Base-by-base conservation (phyloP, 2,797 vertebrate species). In the Diceros bicornis region DNA sequence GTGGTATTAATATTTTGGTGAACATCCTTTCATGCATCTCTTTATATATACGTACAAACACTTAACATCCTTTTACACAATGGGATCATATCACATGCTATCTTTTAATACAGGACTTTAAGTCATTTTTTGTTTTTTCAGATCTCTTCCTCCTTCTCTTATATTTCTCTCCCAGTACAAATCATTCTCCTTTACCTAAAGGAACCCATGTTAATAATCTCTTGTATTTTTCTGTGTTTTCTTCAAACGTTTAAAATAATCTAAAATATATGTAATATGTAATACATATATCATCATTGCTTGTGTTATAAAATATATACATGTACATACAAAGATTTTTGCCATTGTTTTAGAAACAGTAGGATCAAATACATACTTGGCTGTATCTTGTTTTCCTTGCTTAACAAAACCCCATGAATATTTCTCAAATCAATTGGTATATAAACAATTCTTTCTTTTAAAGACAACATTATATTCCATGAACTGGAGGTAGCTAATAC, bases 371-470 rank as follows among this genome's bases (percentile, higher is more conserved):
- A 13, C 4, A 68, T 27, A 55, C 32, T 89, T 92, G 50, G 29
- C 14, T 92, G 3, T 69, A 64, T 88, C 34, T 96, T 71, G 6
- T 69, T 92, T 92, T 84, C 71, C 14, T 74, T 34, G 79, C 3
- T 66, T 82, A 89, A 90, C 23, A 87, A 57, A 88, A 85, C 29
- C 6, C 86, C 82, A 66, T 74, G 25, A 83, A 44, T 50, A 75
- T 86, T 92, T 95, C 44, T 87, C 61, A 87, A 34, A 64, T 44
- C 50, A 29, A 17, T 34, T 64, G 27, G 17, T 61, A 37, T 59
- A 78, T 68, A 83, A 21, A 17, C 66, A 69, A 55, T 37, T 83
- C 68, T 92, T 87, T 92, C 13, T 94, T 79, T 79, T 77, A 85
- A 82, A 32, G 59, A 86, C 10, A 71, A 23, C 27, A 50, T 34